Conservation (phyloP, 2,113 vertebrate genomes). For the Cebus imitator region DNA sequence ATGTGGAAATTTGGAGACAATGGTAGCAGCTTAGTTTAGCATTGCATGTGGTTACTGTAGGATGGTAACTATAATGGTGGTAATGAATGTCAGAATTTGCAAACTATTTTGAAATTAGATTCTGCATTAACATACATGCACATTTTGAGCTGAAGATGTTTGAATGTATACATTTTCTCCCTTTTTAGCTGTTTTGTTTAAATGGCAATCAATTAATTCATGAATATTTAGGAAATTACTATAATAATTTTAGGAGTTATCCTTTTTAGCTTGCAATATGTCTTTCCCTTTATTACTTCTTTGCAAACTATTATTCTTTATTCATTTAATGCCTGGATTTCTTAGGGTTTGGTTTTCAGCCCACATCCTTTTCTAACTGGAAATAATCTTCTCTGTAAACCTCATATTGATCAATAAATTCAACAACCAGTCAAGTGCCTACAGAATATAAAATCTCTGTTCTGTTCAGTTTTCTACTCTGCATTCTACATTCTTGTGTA, state of each 20-base stretch:
- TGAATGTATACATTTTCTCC: not conserved
- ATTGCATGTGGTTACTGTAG: not conserved
- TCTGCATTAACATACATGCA: not conserved
- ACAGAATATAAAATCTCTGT: not conserved
- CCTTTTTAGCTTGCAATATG: not conserved
- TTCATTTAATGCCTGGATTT: conserved; percentile 19
- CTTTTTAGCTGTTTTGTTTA: not conserved
- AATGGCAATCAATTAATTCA: not conserved
- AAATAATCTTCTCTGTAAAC: conserved; percentile 1
- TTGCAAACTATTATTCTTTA: not conserved
- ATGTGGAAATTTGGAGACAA: not conserved
- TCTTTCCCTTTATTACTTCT: not conserved
- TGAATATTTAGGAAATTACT: not conserved
- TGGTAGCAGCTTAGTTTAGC: not conserved
- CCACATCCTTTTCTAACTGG: conserved; percentile 21
- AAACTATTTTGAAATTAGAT: not conserved
- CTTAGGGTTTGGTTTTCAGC: not conserved
- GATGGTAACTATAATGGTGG: not conserved
- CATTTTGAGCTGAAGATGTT: not conserved
- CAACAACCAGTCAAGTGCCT: not conserved
- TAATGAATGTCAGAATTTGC: not conserved
- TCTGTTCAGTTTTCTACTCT: not conserved
- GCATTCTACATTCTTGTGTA: not conserved
- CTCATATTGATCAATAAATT: not conserved
- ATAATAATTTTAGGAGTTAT: not conserved